Evolutionary conservation across 2,113 vertebrate genomes (phyloP), one percentile per base, ranked within the genome.

Genomic region (Proterorhinus semilunaris): DNA sequence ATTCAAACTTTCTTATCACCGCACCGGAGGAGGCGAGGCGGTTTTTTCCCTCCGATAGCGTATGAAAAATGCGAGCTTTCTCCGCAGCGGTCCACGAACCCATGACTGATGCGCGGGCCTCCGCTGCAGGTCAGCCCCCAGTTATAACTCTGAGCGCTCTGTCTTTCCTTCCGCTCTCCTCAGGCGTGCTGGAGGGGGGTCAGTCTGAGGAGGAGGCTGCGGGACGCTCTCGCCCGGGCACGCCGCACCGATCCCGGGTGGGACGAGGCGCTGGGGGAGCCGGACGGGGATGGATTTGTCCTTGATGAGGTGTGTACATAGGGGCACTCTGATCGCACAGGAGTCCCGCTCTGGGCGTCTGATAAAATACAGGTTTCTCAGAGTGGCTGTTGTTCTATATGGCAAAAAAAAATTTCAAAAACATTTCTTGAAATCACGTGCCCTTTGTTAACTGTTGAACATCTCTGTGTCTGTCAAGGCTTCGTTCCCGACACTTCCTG

Each of bases 171-270:
- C 96, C 44, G 8, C 80, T 69, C 80, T 69, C 82, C 27, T 79
- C 90, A 99, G 98, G 96, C 97, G 21, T 83, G 85, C 80, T 99
- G 98, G 97, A 96, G 94, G 75, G 96, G 98, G 74, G 94, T 92
- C 78, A 12, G 79, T 87, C 90, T 98, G 72, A 90, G 96, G 87
- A 96, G 92, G 89, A 97, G 94, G 88, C 91, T 99, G 72, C 71
- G 91, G 79, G 86, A 77, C 72, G 96, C 95, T 80, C 90, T 98
- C 68, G 93, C 94, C 75, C 78, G 79, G 11, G 78, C 85, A 54
- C 66, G 62, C 4, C 8, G 66, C 16, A 8, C 46, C 3, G 48
- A 79, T 81, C 79, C 85, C 65, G 93, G 90, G 69, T 86, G 92
- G 72, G 95, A 96, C 13, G 94, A 96, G 82, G 90, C 92, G 83